These are phyloP conservation scores for Anhinga rufa DNA, from an alignment of 2,113 vertebrate species.

Conservation along the genomic window DNA sequence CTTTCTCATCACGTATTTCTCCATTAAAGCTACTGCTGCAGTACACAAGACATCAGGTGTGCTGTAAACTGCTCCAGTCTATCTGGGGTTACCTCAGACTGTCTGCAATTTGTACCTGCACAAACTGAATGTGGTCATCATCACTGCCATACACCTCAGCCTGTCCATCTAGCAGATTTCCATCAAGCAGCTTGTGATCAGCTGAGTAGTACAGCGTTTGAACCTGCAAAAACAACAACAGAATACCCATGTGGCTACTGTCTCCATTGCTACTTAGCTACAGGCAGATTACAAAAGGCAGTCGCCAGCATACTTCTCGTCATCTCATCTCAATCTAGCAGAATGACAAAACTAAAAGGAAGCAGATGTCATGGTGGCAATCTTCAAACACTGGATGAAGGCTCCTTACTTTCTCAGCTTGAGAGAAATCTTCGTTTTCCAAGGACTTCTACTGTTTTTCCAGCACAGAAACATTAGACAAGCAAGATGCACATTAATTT, in stretches of 20 bases:
- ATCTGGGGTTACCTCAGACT: slow-evolving; percentile 74
- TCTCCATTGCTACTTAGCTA: slow-evolving; percentile 83
- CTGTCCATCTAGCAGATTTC: slow-evolving; percentile 96
- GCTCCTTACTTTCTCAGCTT: slow-evolving; percentile 70
- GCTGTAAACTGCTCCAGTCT: slow-evolving; percentile 61
- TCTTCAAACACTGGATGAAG: slow-evolving; percentile 66
- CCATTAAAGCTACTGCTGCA: not conserved
- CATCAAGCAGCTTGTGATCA: slow-evolving; percentile 99
- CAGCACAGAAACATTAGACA: slow-evolving; percentile 64
- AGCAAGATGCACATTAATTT: slow-evolving; percentile 63
- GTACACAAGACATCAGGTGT: slow-evolving; percentile 34
- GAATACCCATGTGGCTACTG: slow-evolving; percentile 95
- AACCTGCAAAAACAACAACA: slow-evolving; percentile 99
- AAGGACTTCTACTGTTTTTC: slow-evolving; percentile 54
- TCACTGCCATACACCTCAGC: slow-evolving; percentile 97
- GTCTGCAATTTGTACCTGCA: slow-evolving; percentile 91
- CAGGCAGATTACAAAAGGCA: slow-evolving; percentile 67
- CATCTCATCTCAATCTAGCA: slow-evolving; percentile 71
- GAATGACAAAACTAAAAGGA: slow-evolving; percentile 72
- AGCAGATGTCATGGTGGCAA: slow-evolving; percentile 72
- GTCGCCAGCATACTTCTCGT: slow-evolving; percentile 59
- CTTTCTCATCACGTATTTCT: not conserved
- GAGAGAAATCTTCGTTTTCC: slow-evolving; percentile 74
- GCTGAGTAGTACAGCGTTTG: slow-evolving; percentile 99
- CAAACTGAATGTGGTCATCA: slow-evolving; percentile 99